Evolutionary conservation across 2,888 invertebrate genomes (phyloP).

Genomic region (Cheilosia urbana): DNA sequence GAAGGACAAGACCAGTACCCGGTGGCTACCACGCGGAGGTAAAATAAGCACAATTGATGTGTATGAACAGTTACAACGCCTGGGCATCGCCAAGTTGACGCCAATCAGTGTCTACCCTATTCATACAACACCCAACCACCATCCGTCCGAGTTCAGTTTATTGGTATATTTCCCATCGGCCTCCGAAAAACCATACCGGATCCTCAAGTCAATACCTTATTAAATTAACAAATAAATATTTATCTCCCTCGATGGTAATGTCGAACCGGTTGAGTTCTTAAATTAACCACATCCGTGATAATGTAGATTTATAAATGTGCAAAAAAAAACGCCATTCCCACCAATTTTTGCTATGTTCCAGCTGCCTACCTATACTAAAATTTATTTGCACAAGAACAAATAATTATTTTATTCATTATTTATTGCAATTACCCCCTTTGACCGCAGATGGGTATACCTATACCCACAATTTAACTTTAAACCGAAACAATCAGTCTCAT

Average conservation of each 20-base stretch:
- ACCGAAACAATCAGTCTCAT: conserved; percentile 25
- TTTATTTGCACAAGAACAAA: conserved; percentile 23
- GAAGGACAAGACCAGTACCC: no score
- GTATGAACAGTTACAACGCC: no score
- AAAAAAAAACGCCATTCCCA: not conserved
- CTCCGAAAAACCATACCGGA: no score
- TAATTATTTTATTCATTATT: conserved; percentile 7
- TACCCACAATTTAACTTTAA: not conserved
- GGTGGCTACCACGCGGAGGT: no score
- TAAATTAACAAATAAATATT: no score
- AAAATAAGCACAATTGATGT: no score
- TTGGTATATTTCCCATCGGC: no score
- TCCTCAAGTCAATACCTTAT: no score
- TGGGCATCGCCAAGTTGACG: no score
- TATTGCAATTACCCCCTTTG: conserved; percentile 20
- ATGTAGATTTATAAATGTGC: conserved; percentile 6
- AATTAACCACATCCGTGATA: conserved; percentile 37
- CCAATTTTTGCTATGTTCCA: not conserved
- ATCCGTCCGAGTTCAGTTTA: no score
- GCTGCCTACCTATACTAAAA: not conserved
- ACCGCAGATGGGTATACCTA: conserved; percentile 1
- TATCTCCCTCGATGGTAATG: not conserved
- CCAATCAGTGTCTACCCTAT: no score
- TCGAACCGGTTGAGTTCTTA: conserved; percentile 21
- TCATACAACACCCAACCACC: no score